Base-by-base conservation (phyloP, 1,140 invertebrate species). In the Macrotrachela quadricornifera region DNA sequence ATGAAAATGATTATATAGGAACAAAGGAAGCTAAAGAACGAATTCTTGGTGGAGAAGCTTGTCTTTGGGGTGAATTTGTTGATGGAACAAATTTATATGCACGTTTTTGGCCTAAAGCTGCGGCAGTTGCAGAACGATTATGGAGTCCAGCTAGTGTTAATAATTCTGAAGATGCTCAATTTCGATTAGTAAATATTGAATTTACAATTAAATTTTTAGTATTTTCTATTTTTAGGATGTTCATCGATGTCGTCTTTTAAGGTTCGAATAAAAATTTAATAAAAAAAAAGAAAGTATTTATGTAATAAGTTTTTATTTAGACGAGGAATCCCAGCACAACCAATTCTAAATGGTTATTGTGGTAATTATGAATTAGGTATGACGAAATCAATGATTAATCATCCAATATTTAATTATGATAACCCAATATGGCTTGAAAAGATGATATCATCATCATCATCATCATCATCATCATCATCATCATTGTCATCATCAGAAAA, bases 211-310 rank as follows among this genome's bases (percentile, higher is more conserved):
- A 30, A 30, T 30, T 8, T 4, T 4, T 30, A 4, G 3, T 30
- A 30, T 30, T 30, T 30, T 30, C 8, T 8, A 4, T 30, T 4
- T 30, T 30, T 30, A 30, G 0, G 82, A 85, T 61, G 83, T 85
- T 64, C 83, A 87, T 58, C 69, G 79, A 10, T 91, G 86, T 67
- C 71, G 84, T 14, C 78, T 91, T 76, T 76, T 83, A 47, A 74
- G 70, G 59, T 76, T 79, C 46, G 79, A 40, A 15, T 38, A 15
- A 18, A 46, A 15, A 14, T 39, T 51, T 18, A 39, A 12, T 36
- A 3, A 46, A 46, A 36, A 17, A 13, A 14, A 6, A 4, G 11
- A 12, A 30, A n/a, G n/a, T 14, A 14, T 37, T 17, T n/a, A 48
- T n/a, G 1, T 30, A 0, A 16, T 43, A 56, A 38, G 18, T 51